These are phyloP conservation scores for Heliocidaris erythrogramma DNA, from an alignment of 35 echinoderm and acorn worm species.

Conservation along the genomic window DNA sequence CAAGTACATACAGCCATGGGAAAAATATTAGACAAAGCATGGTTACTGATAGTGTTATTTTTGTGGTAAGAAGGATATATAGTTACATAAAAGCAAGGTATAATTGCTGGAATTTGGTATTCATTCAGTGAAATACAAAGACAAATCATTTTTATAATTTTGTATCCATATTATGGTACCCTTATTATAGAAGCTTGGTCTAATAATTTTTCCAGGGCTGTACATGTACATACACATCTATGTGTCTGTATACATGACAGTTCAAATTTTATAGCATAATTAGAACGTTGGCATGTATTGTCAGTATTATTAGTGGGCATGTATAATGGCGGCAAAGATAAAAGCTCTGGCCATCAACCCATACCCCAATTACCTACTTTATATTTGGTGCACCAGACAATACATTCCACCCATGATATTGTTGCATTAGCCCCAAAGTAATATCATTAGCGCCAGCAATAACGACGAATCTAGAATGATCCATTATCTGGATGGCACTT, in stretches of 20 bases:
- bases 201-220: too few species aligned
- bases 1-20: too few species aligned
- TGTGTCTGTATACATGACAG: not conserved
- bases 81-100: too few species aligned
- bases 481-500: not conserved
- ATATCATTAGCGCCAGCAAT: not conserved
- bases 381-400: not conserved
- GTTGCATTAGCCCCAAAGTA: not conserved
- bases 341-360: not conserved
- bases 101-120: too few species aligned
- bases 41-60: too few species aligned
- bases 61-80: too few species aligned
- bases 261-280: not conserved
- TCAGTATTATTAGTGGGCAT: not conserved
- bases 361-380: not conserved
- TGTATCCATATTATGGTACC: too few species aligned
- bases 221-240: too few species aligned
- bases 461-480: not conserved
- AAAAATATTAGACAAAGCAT: too few species aligned
- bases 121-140: too few species aligned
- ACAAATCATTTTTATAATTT: too few species aligned
- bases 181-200: too few species aligned
- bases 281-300: not conserved
- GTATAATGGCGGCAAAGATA: not conserved
- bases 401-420: not conserved